These are phyloP conservation scores for Coptodon rendalli DNA, from an alignment of 2,113 vertebrate species.

Conservation along the genomic window DNA sequence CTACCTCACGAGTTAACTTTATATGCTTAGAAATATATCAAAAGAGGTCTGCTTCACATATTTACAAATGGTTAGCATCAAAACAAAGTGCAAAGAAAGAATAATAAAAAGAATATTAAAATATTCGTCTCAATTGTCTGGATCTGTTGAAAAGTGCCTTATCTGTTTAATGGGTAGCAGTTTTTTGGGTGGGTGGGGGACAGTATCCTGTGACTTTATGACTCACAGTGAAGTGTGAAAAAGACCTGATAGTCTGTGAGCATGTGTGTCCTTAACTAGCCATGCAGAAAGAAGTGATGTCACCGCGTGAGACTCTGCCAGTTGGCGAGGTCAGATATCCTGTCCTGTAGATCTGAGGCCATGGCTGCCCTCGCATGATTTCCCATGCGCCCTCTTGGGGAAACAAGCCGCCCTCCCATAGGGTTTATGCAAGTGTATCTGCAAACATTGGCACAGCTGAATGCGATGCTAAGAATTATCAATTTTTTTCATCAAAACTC, in stretches of 20 bases:
- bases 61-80: background rate
- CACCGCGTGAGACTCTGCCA: constrained; percentile 18
- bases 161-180: background rate
- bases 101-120: background rate
- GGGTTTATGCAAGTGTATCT: background rate
- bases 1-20: accelerated
- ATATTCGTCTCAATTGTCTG: background rate
- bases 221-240: background rate
- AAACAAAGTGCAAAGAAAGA: background rate
- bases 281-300: constrained; percentile 11
- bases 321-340: constrained; percentile 23
- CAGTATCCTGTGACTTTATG: background rate
- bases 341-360: constrained; percentile 10
- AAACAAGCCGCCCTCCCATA: background rate
- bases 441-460: background rate
- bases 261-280: background rate
- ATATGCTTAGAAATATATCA: background rate
- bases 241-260: background rate
- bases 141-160: background rate
- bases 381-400: constrained; percentile 6
- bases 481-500: background rate
- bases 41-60: background rate
- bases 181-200: background rate
- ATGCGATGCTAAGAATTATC: background rate
- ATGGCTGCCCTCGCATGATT: background rate